A percentile compares a stretch with the other conserved stretches of the same genome.
Conservation (phyloP, 2,113 vertebrate genomes). For the Galeopterus variegatus region DNA sequence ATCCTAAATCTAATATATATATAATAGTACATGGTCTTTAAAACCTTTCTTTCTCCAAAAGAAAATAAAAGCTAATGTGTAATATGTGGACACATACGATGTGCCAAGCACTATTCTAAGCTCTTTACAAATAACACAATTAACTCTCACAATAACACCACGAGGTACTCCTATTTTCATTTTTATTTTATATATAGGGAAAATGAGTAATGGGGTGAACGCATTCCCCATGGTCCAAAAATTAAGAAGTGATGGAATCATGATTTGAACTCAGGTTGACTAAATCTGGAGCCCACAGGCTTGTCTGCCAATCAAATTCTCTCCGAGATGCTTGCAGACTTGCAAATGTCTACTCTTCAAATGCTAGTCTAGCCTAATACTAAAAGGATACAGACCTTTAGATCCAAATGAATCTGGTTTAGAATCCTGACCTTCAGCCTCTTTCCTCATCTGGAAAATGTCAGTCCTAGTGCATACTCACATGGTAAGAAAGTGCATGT, state of each 20-base stretch:
- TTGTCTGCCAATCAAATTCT: background rate
- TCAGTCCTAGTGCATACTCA: background rate
- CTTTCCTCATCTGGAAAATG: background rate
- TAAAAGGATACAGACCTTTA: background rate
- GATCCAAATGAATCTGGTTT: background rate
- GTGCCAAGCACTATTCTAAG: background rate
- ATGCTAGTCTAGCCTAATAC: background rate
- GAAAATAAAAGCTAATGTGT: background rate
- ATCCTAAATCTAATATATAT: conserved; percentile 19
- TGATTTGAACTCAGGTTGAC: background rate
- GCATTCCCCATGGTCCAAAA: background rate
- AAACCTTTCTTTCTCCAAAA: background rate
- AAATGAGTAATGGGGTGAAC: background rate
- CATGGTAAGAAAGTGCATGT: background rate
- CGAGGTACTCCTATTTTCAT: background rate
- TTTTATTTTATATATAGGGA: background rate
- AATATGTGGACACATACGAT: background rate
- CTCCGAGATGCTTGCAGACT: background rate
- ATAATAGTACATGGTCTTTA: background rate
- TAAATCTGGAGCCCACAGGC: background rate
- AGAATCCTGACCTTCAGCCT: background rate
- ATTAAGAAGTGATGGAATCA: background rate
- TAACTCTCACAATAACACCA: background rate
- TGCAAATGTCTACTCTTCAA: background rate
- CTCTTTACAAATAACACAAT: background rate